These are phyloP conservation scores for Yasuhikotakia modesta DNA, from an alignment of 2,797 vertebrate species.

Conservation along the genomic window DNA sequence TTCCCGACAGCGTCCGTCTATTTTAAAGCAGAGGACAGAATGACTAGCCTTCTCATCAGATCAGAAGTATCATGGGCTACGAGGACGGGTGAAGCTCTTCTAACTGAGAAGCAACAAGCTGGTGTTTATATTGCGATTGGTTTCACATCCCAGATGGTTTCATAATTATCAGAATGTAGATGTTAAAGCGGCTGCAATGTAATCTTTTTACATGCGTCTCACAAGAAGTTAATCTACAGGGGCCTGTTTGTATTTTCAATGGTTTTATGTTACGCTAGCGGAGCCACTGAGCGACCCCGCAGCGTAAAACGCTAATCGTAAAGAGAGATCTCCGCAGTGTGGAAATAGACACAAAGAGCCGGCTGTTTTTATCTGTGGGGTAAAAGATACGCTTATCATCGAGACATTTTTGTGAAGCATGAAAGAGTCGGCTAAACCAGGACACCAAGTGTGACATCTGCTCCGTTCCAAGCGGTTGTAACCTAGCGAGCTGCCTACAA, in stretches of 20 bases:
- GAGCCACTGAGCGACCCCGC: slow-evolving; percentile 14
- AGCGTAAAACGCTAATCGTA: slow-evolving; percentile 45
- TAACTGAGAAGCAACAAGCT: slow-evolving; percentile 26
- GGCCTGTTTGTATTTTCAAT: slow-evolving; percentile 24
- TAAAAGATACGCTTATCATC: slow-evolving; percentile 44
- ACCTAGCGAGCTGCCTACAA: not conserved
- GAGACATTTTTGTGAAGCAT: slow-evolving; percentile 14
- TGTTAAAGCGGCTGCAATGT: slow-evolving; percentile 13
- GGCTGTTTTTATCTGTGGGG: slow-evolving; percentile 38
- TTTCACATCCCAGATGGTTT: slow-evolving; percentile 38
- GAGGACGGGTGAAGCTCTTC: not conserved
- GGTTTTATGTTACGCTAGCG: slow-evolving; percentile 5
- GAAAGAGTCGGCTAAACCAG: slow-evolving; percentile 36
- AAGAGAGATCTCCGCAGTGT: slow-evolving; percentile 38
- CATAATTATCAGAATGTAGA: slow-evolving; percentile 37
- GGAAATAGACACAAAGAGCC: slow-evolving; percentile 48
- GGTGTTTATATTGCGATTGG: slow-evolving; percentile 36
- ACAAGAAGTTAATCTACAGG: slow-evolving; percentile 20
- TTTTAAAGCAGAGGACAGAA: slow-evolving; percentile 14
- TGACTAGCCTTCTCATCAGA: slow-evolving; percentile 33
- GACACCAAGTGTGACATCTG: slow-evolving; percentile 34
- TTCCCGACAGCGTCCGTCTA: slow-evolving; percentile 5
- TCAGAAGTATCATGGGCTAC: not conserved
- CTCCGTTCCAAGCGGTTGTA: not conserved
- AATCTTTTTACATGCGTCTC: slow-evolving; percentile 11